phyloP scores from a whole-genome alignment of 2,797 vertebrate genomes.

The Spinus pinus region DNA sequence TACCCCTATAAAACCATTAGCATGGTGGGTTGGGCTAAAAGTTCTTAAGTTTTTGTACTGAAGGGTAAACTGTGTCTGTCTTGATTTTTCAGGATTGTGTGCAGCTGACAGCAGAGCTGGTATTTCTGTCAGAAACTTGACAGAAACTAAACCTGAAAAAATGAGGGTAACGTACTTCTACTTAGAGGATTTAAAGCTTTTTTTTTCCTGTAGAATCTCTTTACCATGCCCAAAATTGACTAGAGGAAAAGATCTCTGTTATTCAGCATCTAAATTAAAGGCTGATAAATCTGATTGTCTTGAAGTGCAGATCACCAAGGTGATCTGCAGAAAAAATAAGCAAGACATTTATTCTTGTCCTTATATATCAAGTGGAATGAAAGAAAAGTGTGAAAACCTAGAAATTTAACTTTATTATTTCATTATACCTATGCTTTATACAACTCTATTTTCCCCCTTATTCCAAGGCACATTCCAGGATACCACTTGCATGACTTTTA shows the following conservation, averaged over 20 bases:
- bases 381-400: background rate
- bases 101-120: background rate
- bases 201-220: background rate
- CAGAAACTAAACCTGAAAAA: slow-evolving; percentile 17
- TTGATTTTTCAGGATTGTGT: background rate
- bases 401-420: background rate
- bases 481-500: background rate
- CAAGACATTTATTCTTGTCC: background rate
- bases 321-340: background rate
- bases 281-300: background rate
- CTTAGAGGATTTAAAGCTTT: background rate
- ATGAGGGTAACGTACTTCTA: background rate
- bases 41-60: background rate
- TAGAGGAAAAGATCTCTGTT: background rate
- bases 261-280: background rate
- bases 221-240: background rate
- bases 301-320: background rate
- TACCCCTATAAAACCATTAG: background rate
- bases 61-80: background rate
- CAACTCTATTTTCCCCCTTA: background rate
- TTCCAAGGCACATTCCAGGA: background rate
- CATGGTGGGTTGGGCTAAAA: background rate
- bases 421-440: background rate
- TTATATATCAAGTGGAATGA: background rate
- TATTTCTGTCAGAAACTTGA: background rate